Base-by-base conservation (phyloP, 2,888 invertebrate species). In the Chromoteleia sp. region DNA sequence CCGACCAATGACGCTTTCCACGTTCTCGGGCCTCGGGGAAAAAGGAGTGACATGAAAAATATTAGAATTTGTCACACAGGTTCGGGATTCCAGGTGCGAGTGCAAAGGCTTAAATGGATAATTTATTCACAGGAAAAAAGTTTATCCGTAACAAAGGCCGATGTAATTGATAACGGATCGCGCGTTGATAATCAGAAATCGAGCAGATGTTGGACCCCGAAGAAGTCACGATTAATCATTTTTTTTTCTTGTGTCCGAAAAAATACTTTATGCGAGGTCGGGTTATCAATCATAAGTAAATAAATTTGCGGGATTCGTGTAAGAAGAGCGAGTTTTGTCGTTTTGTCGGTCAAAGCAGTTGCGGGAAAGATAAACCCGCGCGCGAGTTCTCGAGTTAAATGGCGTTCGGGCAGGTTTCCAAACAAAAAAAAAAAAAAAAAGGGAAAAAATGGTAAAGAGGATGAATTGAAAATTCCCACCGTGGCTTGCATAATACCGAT, bases 401-500 rank as follows among this genome's bases (percentile, higher is more conserved):
- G 71, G 58, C 79, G 19, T 79, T 73, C 79, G 67, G 73, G 73
- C 68, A 48, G 81, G 71, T 81, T 77, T 81, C 61, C 68, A 63
- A 77, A 79, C 78, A 78, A 74, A 70, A 25, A 25, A 25, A 6
- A 25, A 6, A 25, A 25, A 25, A 25, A 25, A 25, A 25, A 25
- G 25, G 25, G 2, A 63, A n/a, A n/a, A n/a, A 56, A 58, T 36
- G 1, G 54, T n/a, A 61, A 56, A 73, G 67, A 63, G 61, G 81
- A 76, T 67, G 73, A 74, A 74, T 74, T 74, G 70, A 75, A 74
- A 86, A 86, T 88, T 89, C 87, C 87, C 88, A 88, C 87, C 84
- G 84, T 83, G 74, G 74, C 82, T 87, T 86, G 86, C 87, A 84
- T 86, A 87, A 87, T 85, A 84, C 82, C 82, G 79, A 70, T 70